Percentiles rank a stretch among this genome's conserved stretches.
These are phyloP conservation scores for Drosophila anomalata DNA, from an alignment of 2,888 invertebrate species.

Conservation along the genomic window DNA sequence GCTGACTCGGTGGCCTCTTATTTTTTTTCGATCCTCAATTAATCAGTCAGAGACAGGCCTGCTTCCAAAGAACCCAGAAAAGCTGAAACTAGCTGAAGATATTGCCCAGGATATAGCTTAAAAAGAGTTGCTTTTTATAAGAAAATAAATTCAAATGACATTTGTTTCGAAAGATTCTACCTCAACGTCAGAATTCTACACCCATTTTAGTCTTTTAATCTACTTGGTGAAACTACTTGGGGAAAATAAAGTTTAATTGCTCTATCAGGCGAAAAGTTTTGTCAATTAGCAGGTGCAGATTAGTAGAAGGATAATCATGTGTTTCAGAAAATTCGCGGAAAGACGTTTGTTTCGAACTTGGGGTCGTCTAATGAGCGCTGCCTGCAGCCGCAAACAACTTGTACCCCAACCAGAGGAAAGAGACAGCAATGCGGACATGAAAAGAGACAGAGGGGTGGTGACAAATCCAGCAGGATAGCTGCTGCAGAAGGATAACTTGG, in stretches of 20 bases:
- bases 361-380: background rate
- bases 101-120: background rate
- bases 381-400: conserved; percentile 10
- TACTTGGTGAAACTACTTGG: background rate
- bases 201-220: background rate
- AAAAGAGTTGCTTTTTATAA: background rate
- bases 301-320: background rate
- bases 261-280: background rate
- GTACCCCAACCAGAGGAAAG: background rate
- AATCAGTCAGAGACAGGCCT: conserved; percentile 57
- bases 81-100: no score
- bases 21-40: conserved; percentile 64
- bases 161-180: no score
- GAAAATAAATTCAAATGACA: background rate
- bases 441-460: background rate
- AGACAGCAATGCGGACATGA: background rate
- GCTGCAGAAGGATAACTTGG: conserved; percentile 31
- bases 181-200: background rate
- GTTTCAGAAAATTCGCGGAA: background rate
- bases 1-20: conserved; percentile 21
- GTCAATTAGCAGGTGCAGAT: conserved; percentile 4
- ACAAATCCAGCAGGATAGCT: conserved; percentile 8
- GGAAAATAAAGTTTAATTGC: background rate
- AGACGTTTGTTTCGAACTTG: background rate
- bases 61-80: background rate